Evolutionary conservation across 2,113 vertebrate genomes (phyloP).

Genomic region (Elephas maximus): DNA sequence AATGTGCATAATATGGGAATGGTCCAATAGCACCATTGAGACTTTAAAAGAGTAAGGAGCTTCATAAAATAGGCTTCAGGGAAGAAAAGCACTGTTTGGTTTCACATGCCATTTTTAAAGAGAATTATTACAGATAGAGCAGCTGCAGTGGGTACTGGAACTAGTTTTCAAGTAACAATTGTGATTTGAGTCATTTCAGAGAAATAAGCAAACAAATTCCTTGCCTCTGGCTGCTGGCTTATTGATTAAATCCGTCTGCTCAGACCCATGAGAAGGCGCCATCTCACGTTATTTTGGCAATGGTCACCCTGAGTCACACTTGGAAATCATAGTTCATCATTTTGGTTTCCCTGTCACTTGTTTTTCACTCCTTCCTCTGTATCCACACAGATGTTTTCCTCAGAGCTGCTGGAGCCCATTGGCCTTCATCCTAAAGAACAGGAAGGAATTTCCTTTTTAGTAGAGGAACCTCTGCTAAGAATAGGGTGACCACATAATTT

Average conservation of each 20-base stretch:
- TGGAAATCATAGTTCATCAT: neutral
- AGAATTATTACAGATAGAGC: neutral
- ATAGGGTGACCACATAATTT: neutral
- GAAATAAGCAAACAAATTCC: slow-evolving; percentile 41
- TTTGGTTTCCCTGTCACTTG: slow-evolving; percentile 12
- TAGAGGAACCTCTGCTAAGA: neutral
- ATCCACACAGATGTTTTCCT: neutral
- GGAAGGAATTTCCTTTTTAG: neutral
- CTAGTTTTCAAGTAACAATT: slow-evolving; percentile 1
- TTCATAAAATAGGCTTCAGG: neutral
- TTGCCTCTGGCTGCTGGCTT: neutral
- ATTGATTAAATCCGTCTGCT: slow-evolving; percentile 8
- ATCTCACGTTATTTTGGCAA: neutral
- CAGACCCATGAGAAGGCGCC: neutral
- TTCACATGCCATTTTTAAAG: neutral
- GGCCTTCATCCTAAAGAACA: neutral
- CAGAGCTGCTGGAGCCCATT: neutral
- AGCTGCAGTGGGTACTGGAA: neutral
- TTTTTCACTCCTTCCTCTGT: neutral
- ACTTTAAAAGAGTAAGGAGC: neutral
- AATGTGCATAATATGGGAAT: neutral
- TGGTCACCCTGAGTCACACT: slow-evolving; percentile 60
- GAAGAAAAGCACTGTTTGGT: neutral
- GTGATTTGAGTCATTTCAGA: slow-evolving; percentile 66
- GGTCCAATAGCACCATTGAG: neutral